Conservation (phyloP, 2,113 vertebrate genomes). For the Aphelocoma coerulescens region DNA sequence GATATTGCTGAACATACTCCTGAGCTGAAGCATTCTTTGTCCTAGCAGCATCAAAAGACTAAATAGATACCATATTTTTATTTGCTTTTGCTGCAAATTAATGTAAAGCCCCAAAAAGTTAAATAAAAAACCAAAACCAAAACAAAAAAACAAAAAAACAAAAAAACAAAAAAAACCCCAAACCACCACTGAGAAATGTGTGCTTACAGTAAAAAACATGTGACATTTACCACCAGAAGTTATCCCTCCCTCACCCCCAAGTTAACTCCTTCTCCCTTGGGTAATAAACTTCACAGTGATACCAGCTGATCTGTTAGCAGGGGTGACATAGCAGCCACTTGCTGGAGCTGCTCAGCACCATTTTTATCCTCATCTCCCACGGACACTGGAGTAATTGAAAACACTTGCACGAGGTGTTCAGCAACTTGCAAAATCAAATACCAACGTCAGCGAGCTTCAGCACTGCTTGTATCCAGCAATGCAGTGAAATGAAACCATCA, state of each 20-base stretch:
- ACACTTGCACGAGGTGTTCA: neutral
- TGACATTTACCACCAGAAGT: neutral
- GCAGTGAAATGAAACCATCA: neutral
- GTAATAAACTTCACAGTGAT: neutral
- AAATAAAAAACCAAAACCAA: neutral
- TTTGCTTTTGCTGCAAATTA: neutral
- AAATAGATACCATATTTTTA: neutral
- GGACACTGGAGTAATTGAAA: neutral
- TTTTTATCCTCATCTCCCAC: neutral
- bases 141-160: neutral
- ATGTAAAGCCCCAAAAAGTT: neutral
- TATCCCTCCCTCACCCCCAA: neutral
- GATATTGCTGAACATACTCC: neutral
- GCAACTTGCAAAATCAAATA: neutral
- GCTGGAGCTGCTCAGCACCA: neutral
- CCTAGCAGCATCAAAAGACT: accelerated
- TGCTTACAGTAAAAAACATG: neutral
- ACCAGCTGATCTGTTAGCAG: neutral
- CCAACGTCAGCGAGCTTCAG: neutral
- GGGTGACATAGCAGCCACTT: neutral
- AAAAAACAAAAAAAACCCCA: neutral
- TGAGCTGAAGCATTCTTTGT: neutral
- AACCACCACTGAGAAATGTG: neutral
- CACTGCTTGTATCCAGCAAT: neutral
- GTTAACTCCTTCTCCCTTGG: neutral